These are phyloP conservation scores for Spodoptera frugiperda DNA, from an alignment of 1,140 invertebrate genomes.

Conservation along the genomic window DNA sequence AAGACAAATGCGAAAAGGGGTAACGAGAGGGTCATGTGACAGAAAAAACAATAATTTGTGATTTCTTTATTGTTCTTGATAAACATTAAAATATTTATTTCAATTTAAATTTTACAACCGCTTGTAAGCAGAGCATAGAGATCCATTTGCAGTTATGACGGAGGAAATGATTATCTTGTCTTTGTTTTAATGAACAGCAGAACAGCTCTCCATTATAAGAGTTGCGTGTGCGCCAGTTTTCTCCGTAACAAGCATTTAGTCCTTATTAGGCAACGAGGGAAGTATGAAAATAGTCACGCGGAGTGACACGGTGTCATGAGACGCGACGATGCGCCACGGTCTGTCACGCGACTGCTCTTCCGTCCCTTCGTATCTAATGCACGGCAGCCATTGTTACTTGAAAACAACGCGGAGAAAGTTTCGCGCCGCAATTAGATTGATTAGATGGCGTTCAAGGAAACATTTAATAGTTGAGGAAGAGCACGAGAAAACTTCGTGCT, in stretches of 20 bases:
- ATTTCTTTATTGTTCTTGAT: too few species aligned
- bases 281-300: slow-evolving; percentile 40
- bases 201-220: neutral
- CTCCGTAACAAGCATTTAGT: slow-evolving; percentile 8
- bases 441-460: slow-evolving; percentile 57
- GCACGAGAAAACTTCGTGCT: slow-evolving; percentile 20
- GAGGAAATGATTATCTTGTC: neutral
- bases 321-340: slow-evolving; percentile 4
- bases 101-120: too few species aligned
- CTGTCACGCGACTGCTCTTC: slow-evolving; percentile 50
- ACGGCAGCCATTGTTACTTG: slow-evolving; percentile 55
- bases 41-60: too few species aligned
- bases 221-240: neutral
- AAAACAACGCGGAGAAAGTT: slow-evolving; percentile 60
- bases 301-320: slow-evolving; percentile 24
- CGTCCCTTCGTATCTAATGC: slow-evolving; percentile 49
- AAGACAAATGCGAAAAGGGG: too few species aligned
- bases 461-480: slow-evolving; percentile 51
- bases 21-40: too few species aligned
- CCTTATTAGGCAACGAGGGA: slow-evolving; percentile 30
- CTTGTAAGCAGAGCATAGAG: too few species aligned
- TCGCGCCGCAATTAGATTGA: slow-evolving; percentile 61
- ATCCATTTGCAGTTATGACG: neutral
- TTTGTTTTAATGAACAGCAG: neutral
- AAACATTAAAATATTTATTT: too few species aligned